Percentiles rank a stretch among this genome's conserved stretches.
phyloP scores from a whole-genome alignment of 2,113 vertebrate species.

The Cyanistes caeruleus region DNA sequence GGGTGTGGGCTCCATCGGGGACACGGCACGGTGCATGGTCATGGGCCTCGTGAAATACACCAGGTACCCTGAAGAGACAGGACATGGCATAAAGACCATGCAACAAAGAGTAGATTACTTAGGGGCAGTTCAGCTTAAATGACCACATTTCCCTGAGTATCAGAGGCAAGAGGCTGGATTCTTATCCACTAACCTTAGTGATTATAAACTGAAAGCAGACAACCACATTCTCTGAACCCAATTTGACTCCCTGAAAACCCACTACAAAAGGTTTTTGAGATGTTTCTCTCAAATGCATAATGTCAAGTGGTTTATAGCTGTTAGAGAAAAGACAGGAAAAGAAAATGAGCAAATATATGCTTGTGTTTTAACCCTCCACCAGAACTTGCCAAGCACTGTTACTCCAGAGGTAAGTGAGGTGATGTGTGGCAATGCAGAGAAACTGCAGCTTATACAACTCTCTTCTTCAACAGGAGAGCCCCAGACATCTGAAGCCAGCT shows the following conservation, averaged over 20 bases:
- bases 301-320: not conserved
- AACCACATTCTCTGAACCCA: not conserved
- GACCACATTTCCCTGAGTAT: not conserved
- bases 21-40: conserved; percentile 91
- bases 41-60: conserved; percentile 96
- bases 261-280: not conserved
- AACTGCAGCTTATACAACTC: not conserved
- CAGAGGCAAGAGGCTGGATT: not conserved
- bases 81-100: not conserved
- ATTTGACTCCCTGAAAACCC: not conserved
- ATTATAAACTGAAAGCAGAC: not conserved
- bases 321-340: not conserved
- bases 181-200: not conserved
- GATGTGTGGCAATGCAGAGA: not conserved
- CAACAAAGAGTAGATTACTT: not conserved
- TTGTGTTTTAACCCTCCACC: not conserved
- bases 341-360: not conserved
- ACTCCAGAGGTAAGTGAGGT: not conserved
- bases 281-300: not conserved
- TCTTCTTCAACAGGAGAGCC: not conserved
- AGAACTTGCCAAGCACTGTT: not conserved
- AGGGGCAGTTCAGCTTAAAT: not conserved
- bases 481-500: not conserved
- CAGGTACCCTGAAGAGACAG: conserved; percentile 82
- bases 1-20: conserved; percentile 92